A percentile compares a stretch with the other conserved stretches of the same genome.
Conservation (phyloP, 1,140 invertebrate species). For the Calliopsis andreniformis region DNA sequence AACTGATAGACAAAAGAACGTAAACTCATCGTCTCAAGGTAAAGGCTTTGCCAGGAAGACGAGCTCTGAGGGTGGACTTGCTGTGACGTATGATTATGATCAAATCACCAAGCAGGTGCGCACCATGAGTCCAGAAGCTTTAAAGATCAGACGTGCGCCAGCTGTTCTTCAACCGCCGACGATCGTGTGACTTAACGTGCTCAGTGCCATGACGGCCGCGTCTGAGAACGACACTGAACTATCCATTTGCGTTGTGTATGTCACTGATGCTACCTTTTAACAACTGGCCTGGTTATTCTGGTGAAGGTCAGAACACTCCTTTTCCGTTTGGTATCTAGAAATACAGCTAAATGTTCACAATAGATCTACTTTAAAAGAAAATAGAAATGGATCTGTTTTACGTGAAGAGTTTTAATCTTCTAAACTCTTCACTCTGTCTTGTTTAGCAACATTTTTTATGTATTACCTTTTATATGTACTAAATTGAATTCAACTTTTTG, state of each 20-base stretch:
- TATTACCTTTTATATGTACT: too few relatives aligned
- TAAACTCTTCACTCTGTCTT: too few relatives aligned
- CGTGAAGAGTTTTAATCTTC: too few relatives aligned
- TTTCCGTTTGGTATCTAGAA: too few relatives aligned
- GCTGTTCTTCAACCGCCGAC: conserved; percentile 79
- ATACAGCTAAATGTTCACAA: too few relatives aligned
- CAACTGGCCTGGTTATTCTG: background rate
- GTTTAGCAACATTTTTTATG: too few relatives aligned
- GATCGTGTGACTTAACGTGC: conserved; percentile 71
- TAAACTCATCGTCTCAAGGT: conserved; percentile 47
- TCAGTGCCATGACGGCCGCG: conserved; percentile 32
- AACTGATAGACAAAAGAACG: conserved; percentile 66
- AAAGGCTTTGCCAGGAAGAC: conserved; percentile 69
- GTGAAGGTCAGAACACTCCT: too few relatives aligned
- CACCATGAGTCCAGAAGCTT: conserved; percentile 79
- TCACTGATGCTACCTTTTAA: background rate
- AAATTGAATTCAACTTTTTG: too few relatives aligned
- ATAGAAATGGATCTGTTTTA: too few relatives aligned
- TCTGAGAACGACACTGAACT: background rate
- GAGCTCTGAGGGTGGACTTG: conserved; percentile 70
- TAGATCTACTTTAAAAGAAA: too few relatives aligned
- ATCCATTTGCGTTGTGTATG: background rate
- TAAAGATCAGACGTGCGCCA: conserved; percentile 79
- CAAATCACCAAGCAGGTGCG: conserved; percentile 75
- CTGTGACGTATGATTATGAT: conserved; percentile 79